Evolutionary conservation across 2,888 invertebrate species (phyloP).

Genomic region (Villa cingulata): DNA sequence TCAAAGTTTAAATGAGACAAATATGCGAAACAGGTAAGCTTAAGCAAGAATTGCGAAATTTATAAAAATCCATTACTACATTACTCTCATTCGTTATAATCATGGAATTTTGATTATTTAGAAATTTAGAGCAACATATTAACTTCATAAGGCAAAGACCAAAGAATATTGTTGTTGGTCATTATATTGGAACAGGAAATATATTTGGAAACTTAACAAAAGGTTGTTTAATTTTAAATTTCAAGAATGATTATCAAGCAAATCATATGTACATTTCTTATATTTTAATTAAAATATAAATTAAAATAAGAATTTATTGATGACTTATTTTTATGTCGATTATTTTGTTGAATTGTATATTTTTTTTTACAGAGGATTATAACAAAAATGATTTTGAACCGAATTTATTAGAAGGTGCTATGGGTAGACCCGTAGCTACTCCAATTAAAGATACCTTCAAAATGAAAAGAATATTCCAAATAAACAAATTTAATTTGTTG

Average conservation of each 20-base stretch:
- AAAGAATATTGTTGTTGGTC: conserved; percentile 62
- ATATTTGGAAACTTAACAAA: conserved; percentile 66
- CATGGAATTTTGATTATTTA: background rate
- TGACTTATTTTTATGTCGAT: too few species aligned
- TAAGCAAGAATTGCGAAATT: too few species aligned
- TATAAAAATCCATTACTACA: too few species aligned
- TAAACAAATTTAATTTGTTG: conserved; percentile 78
- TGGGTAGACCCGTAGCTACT: conserved; percentile 67
- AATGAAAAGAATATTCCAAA: conserved; percentile 65
- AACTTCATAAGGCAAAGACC: conserved; percentile 8
- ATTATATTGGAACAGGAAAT: conserved; percentile 71
- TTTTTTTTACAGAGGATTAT: conserved; percentile 30
- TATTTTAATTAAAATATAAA: too few species aligned
- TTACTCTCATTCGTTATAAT: background rate
- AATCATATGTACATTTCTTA: too few species aligned
- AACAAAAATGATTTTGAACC: conserved; percentile 70
- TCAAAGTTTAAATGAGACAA: conserved; percentile 24
- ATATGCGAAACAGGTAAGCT: conserved; percentile 2
- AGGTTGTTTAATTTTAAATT: too few species aligned
- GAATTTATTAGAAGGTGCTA: conserved; percentile 56
- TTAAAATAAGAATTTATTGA: too few species aligned
- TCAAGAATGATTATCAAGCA: too few species aligned
- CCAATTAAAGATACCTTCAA: conserved; percentile 58
- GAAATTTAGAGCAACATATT: conserved; percentile 7
- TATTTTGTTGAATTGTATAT: background rate